Evolutionary conservation across 2,113 vertebrate species (phyloP).

Genomic region (Pandion haliaetus): DNA sequence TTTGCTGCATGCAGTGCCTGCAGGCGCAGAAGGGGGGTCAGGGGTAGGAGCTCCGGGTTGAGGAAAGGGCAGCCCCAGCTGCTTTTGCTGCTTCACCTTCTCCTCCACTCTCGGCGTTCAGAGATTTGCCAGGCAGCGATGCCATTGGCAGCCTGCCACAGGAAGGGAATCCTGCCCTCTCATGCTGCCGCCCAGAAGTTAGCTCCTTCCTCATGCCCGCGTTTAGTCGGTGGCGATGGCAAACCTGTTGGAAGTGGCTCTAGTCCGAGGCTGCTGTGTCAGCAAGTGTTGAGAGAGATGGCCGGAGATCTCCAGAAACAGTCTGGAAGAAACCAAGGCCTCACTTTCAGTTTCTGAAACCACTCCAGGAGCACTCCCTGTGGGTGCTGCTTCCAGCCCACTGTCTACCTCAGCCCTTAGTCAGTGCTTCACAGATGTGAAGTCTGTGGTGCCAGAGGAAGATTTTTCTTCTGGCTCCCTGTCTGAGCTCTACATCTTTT

Average conservation of each 20-base stretch:
- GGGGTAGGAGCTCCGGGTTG: background rate
- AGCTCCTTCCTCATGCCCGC: background rate
- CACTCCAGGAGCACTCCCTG: background rate
- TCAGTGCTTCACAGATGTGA: constrained; percentile 7
- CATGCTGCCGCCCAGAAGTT: background rate
- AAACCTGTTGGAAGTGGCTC: background rate
- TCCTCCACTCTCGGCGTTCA: background rate
- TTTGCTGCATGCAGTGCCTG: background rate
- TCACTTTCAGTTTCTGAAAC: background rate
- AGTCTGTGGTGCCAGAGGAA: background rate
- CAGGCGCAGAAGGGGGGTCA: background rate
- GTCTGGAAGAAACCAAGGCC: background rate
- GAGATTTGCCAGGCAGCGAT: background rate
- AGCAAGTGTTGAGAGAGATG: background rate
- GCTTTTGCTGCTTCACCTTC: constrained; percentile 23
- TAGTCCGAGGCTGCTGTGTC: background rate
- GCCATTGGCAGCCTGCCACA: background rate
- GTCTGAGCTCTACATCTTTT: background rate
- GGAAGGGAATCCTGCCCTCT: constrained; percentile 25
- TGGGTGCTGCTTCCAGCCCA: background rate
- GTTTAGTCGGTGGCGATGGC: background rate
- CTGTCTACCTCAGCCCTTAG: background rate
- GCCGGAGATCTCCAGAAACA: background rate
- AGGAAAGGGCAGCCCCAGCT: background rate
- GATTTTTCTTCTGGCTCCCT: background rate